phyloP scores from a whole-genome alignment of 2,113 vertebrate genomes.

The Mobula birostris region DNA sequence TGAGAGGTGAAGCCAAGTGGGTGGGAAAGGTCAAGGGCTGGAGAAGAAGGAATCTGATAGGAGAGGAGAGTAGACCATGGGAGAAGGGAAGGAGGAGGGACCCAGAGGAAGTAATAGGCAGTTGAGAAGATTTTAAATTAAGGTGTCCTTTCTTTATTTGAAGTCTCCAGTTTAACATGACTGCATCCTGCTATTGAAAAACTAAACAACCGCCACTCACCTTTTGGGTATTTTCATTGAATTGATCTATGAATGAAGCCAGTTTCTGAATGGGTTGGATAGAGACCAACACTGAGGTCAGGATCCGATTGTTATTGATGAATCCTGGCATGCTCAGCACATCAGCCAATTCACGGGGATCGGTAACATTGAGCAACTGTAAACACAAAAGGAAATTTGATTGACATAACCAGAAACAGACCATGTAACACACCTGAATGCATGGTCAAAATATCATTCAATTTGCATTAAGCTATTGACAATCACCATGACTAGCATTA shows the following conservation, averaged over 20 bases:
- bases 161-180: neutral
- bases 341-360: constrained; percentile 16
- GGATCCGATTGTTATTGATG: constrained; percentile 16
- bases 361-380: constrained; percentile 38
- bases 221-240: constrained; percentile 22
- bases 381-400: neutral
- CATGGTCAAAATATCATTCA: neutral
- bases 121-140: no score
- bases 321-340: constrained; percentile 28
- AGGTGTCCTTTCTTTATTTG: neutral
- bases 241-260: constrained; percentile 35
- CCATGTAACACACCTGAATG: neutral
- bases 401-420: neutral
- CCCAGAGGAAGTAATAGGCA: no score
- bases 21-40: no score
- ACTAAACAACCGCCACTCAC: neutral
- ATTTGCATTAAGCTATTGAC: no score
- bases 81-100: no score
- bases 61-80: no score
- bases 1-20: no score
- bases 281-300: neutral
- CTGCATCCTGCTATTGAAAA: neutral
- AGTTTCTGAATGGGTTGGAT: constrained; percentile 16
- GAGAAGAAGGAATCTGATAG: no score
- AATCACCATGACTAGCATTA: no score